These are phyloP conservation scores for Phenganax stokvisi DNA, from an alignment of 92 coral and sea anemone species.

Conservation along the genomic window DNA sequence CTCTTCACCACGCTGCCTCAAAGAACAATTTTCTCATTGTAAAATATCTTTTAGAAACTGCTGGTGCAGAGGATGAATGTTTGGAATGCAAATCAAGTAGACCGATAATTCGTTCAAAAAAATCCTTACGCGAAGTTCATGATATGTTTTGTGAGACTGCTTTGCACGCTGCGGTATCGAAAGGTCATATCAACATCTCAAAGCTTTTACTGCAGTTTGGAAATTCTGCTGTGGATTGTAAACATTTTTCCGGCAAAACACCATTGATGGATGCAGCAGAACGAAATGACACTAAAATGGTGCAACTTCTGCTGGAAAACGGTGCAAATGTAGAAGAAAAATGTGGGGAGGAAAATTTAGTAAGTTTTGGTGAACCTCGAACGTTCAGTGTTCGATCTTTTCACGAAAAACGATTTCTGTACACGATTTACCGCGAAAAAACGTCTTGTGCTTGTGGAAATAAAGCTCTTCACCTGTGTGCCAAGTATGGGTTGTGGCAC, in stretches of 20 bases:
- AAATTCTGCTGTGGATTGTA: slow-evolving; percentile 39
- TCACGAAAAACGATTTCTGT: slow-evolving; percentile 1
- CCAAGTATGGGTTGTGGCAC: slow-evolving; percentile 19
- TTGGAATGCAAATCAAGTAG: slow-evolving; percentile 35
- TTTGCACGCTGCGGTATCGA: slow-evolving; percentile 63
- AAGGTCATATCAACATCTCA: slow-evolving; percentile 34
- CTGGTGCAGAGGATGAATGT: slow-evolving; percentile 50
- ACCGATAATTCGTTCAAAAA: neutral
- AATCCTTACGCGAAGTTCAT: slow-evolving; percentile 40
- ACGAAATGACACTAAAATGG: slow-evolving; percentile 36
- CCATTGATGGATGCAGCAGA: slow-evolving; percentile 63
- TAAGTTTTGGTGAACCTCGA: neutral
- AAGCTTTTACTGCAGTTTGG: slow-evolving; percentile 35
- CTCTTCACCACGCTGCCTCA: slow-evolving; percentile 67
- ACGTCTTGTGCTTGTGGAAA: slow-evolving; percentile 26
- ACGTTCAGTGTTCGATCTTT: neutral
- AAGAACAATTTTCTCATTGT: slow-evolving; percentile 50
- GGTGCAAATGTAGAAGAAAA: slow-evolving; percentile 44
- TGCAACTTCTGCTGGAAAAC: slow-evolving; percentile 24
- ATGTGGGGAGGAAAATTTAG: slow-evolving; percentile 29
- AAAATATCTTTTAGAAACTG: slow-evolving; percentile 47
- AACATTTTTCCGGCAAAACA: slow-evolving; percentile 55
- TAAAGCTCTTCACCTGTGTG: slow-evolving; percentile 23
- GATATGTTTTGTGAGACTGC: slow-evolving; percentile 63
- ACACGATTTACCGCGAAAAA: slow-evolving; percentile 14